A percentile compares a stretch with the other conserved stretches of the same genome.
phyloP scores from a whole-genome alignment of 2,888 invertebrate genomes.

The Hesperia comma region DNA sequence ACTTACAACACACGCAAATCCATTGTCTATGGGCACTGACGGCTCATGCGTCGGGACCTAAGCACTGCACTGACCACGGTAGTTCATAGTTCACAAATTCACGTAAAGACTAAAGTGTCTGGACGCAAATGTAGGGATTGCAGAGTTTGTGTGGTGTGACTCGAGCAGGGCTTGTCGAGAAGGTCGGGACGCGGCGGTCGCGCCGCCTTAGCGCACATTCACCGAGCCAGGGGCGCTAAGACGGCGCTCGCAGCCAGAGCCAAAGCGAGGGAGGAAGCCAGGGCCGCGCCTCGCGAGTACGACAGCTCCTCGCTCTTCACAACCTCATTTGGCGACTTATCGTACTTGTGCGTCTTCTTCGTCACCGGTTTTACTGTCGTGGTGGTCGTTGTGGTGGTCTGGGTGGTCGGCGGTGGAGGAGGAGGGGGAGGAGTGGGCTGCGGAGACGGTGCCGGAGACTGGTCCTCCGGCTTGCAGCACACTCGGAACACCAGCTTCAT shows the following conservation, averaged over 20 bases:
- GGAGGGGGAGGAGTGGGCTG: slow-evolving; percentile 83
- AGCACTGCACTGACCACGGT: slow-evolving; percentile 36
- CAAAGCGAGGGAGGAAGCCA: slow-evolving; percentile 77
- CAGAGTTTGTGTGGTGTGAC: slow-evolving; percentile 68
- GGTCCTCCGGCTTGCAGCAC: slow-evolving; percentile 92
- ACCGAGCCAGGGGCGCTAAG: slow-evolving; percentile 79
- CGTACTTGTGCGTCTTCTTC: slow-evolving; percentile 92
- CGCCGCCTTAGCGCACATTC: slow-evolving; percentile 80
- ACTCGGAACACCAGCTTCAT: slow-evolving; percentile 98
- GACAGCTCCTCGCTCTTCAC: slow-evolving; percentile 96
- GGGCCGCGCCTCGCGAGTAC: slow-evolving; percentile 82
- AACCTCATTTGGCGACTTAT: slow-evolving; percentile 95
- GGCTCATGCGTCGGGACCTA: slow-evolving; percentile 21
- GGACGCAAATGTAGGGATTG: slow-evolving; percentile 73
- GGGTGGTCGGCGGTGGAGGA: slow-evolving; percentile 80
- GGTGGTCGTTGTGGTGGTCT: slow-evolving; percentile 76
- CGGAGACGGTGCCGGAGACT: slow-evolving; percentile 74
- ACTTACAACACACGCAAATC: slow-evolving; percentile 52
- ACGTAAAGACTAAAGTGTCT: slow-evolving; percentile 76
- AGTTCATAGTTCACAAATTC: slow-evolving; percentile 51
- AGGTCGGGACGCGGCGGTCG: slow-evolving; percentile 73
- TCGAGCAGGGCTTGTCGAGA: slow-evolving; percentile 74
- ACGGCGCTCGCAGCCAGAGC: slow-evolving; percentile 77
- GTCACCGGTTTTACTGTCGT: slow-evolving; percentile 85
- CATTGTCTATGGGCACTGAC: slow-evolving; percentile 45